Base-by-base conservation (phyloP, 2,888 invertebrate genomes). In the Cosmopolites sordidus region DNA sequence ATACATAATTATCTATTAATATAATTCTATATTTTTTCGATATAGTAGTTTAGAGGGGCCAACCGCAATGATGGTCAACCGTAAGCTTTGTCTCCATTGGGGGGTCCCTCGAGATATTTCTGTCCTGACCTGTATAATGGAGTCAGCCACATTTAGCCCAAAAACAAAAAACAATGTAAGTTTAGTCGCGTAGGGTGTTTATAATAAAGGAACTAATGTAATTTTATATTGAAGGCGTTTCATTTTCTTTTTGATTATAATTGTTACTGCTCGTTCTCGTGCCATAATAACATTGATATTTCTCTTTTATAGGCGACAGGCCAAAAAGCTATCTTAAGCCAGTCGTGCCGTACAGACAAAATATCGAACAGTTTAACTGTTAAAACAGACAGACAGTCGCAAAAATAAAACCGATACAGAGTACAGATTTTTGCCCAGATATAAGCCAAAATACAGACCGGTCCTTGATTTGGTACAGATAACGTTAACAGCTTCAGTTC, bases 231-330 rank as follows among this genome's bases (percentile, higher is more conserved):
- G 22, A 42, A 12, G 16, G 56, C 48, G 56, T 56, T 56, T 56
- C 45, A 48, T 54, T 54, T 43, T 42, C 17, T n/a, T n/a, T n/a
- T n/a, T n/a, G n/a, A n/a, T n/a, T 22, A 8, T 22, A 22, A 22
- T n/a, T 22, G 22, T 22, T 22, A 22, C 8, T 22, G 11, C 16
- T 16, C 12, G 17, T 51, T 9, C 30, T 48, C 8, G 33, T n/a
- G n/a, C 18, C 37, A 48, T 53, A 56, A 56, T 56, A 56, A 56
- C 49, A 30, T 45, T 49, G 39, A 49, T 56, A 45, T 56, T 56
- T 53, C 52, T 56, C 49, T 56, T 56, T 56, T 56, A 56, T 56
- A 56, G 56, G 56, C 56, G 56, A 56, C 56, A 56, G 52, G 48
- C 45, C 56, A 53, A 44, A 22, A 44, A 38, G 49, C 44, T 30